Base-by-base conservation (phyloP, 2,113 vertebrate species). In the Microcebus murinus region DNA sequence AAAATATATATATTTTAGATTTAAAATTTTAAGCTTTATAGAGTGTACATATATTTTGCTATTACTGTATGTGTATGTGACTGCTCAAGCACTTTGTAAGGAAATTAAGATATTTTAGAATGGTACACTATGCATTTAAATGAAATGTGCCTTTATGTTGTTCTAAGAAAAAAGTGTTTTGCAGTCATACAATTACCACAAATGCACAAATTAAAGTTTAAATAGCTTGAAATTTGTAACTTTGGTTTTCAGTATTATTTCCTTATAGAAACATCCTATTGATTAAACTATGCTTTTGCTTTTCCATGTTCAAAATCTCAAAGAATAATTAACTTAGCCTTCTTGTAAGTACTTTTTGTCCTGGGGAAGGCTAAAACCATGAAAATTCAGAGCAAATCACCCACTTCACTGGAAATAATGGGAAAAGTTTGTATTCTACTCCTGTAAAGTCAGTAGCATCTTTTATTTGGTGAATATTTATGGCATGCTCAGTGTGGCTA, bases 31-130 rank as follows among this genome's bases (percentile, higher is more conserved):
- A 98, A 99, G 99, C 98, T 98, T 98, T 99, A 97, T 96, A 99
- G 99, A 99, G 98, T 99, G 99, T 99, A 99, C 99, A 99, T 99
- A 99, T 99, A 99, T 99, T 99, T 99, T 99, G 98, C 98, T 99
- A 98, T 98, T 98, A 98, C 98, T 99, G 98, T 98, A 98, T 98
- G 98, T 99, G 98, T 99, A 99, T 99, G 98, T 99, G 98, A 98
- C 99, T 99, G 99, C 99, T 99, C 98, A 98, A 99, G 99, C 99
- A 99, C 99, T 99, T 99, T 99, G 98, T 99, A 98, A 98, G 98
- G 97, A 99, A 98, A 98, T 98, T 98, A 98, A 98, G 97, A 98
- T 98, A 98, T 98, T 98, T 98, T 99, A 99, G 98, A 99, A 99
- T 99, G 99, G 99, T 99, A 99, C 99, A 99, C 99, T 98, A 99